A percentile compares a stretch with the other conserved stretches of the same genome.
Conservation (phyloP, 2,797 vertebrate genomes). For the Sebastes alutus region DNA sequence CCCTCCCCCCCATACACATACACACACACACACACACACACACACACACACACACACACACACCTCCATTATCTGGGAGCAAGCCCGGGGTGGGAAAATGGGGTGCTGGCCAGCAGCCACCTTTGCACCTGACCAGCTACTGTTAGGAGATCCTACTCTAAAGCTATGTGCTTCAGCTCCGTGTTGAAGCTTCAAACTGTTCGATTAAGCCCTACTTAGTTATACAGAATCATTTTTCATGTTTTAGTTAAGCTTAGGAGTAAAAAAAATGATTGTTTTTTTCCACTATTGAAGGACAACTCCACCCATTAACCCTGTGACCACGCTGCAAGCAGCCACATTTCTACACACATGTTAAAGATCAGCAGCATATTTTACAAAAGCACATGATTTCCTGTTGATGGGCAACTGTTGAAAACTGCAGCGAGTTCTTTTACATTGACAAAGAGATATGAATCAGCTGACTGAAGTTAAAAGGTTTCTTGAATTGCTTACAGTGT, state of each 20-base stretch:
- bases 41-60: not conserved
- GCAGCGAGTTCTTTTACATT: no score
- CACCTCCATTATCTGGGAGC: no score
- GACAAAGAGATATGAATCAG: not conserved
- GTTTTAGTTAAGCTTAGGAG: not conserved
- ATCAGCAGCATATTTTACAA: not conserved
- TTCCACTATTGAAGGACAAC: not conserved
- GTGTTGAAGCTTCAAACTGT: no score
- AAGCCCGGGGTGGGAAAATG: not conserved
- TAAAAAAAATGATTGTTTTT: not conserved
- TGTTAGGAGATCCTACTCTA: no score
- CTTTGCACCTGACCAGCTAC: no score
- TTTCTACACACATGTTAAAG: no score
- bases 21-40: not conserved
- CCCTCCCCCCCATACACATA: not conserved
- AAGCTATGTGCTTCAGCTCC: no score
- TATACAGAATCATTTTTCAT: not conserved
- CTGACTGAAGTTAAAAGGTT: no score
- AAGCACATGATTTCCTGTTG: not conserved
- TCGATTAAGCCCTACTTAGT: no score
- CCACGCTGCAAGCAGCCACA: slow-evolving; percentile 6
- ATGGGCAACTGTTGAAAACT: not conserved
- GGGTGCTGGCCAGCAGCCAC: not conserved
- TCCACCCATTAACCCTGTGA: not conserved
- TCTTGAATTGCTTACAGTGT: slow-evolving; percentile 6